Evolutionary conservation across 1,140 invertebrate species (phyloP).

Genomic region (Ceratosolen fusciceps): DNA sequence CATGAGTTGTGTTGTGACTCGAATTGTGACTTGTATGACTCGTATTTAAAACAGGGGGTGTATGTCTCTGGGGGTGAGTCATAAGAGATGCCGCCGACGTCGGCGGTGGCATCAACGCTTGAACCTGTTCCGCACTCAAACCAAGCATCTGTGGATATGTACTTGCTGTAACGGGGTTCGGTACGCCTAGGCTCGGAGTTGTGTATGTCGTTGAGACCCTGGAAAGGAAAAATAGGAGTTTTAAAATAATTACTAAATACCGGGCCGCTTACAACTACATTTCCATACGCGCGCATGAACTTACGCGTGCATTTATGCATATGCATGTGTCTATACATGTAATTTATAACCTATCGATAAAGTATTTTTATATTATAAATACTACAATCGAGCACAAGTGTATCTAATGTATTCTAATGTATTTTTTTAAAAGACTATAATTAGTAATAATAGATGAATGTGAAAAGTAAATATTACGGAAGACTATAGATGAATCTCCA

Average conservation of each 20-base stretch:
- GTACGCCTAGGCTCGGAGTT: constrained; percentile 65
- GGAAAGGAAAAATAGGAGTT: constrained; percentile 57
- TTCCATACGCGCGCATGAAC: neutral
- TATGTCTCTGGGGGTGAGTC: constrained; percentile 67
- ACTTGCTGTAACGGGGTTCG: constrained; percentile 65
- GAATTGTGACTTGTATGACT: constrained; percentile 42
- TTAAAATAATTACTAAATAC: constrained; percentile 39
- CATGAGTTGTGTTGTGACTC: constrained; percentile 20
- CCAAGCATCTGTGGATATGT: constrained; percentile 69
- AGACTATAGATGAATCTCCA: constrained; percentile 52
- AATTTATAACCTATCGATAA: constrained; percentile 18
- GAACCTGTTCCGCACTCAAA: constrained; percentile 67
- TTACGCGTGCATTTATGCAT: neutral
- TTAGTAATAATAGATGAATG: too few relatives aligned
- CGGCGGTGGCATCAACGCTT: constrained; percentile 67
- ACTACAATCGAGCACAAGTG: neutral
- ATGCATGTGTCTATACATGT: neutral
- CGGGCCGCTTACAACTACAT: neutral
- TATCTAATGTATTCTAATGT: neutral
- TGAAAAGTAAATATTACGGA: constrained; percentile 41
- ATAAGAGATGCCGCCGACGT: constrained; percentile 63
- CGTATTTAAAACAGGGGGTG: constrained; percentile 59
- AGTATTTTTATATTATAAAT: constrained; percentile 30
- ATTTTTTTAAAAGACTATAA: neutral
- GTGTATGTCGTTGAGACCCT: constrained; percentile 71